A percentile compares a stretch with the other conserved stretches of the same genome.
Evolutionary conservation across 2,113 vertebrate species (phyloP).

Genomic region (Microcebus tavaratra): DNA sequence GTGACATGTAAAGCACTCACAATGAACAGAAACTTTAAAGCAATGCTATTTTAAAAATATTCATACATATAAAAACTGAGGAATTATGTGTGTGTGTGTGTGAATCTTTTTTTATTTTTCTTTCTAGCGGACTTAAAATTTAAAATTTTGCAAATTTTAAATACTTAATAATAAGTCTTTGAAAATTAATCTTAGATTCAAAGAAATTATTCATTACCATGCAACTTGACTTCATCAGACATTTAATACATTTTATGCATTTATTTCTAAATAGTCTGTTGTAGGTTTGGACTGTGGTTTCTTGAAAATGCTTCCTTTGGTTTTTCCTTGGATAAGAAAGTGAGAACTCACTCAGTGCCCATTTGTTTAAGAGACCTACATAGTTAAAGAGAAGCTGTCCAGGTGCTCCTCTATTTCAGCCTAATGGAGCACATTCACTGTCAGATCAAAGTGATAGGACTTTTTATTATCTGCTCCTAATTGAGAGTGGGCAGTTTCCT

Average conservation of each 20-base stretch:
- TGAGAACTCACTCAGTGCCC: background rate
- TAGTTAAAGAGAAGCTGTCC: background rate
- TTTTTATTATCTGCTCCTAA: background rate
- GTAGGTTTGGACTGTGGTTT: constrained; percentile 18
- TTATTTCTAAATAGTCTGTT: background rate
- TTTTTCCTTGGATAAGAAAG: background rate
- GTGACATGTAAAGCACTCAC: background rate
- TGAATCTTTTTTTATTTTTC: background rate
- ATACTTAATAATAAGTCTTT: constrained; percentile 44
- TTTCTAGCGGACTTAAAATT: background rate
- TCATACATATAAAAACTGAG: background rate
- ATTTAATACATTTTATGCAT: background rate
- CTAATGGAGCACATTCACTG: background rate
- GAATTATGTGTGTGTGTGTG: background rate
- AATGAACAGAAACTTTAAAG: background rate
- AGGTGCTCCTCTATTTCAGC: background rate
- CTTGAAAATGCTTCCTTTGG: background rate
- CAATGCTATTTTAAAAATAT: background rate
- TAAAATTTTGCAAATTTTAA: constrained; percentile 14
- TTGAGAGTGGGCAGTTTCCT: background rate
- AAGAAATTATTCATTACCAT: background rate
- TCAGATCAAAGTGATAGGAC: background rate
- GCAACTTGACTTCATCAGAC: background rate
- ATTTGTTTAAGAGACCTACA: background rate
- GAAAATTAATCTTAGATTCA: background rate